Base-by-base conservation (phyloP, 37 sponge, comb jelly and placozoan species). In the Chondrilla cf. caribensis region DNA sequence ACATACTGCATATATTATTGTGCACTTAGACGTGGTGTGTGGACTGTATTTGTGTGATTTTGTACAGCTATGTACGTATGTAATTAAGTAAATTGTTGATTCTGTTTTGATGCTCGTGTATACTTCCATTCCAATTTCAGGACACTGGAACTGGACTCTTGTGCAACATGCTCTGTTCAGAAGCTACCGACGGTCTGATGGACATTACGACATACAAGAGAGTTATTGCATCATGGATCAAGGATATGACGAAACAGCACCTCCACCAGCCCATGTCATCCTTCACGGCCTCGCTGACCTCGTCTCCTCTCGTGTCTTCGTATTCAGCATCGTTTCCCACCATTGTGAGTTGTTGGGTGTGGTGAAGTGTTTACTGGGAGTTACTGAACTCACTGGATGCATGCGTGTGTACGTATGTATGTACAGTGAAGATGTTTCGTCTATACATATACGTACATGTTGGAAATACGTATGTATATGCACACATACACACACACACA, bases 61-160 rank as follows among this genome's bases (percentile, higher is more conserved):
- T n/a, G n/a, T n/a, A n/a, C n/a, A n/a, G n/a, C n/a, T n/a, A n/a
- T n/a, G n/a, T n/a, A n/a, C n/a, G n/a, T n/a, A n/a, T n/a, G n/a
- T n/a, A n/a, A n/a, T n/a, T n/a, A n/a, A n/a, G n/a, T n/a, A n/a
- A n/a, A n/a, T n/a, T n/a, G n/a, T n/a, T n/a, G n/a, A n/a, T n/a
- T n/a, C n/a, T n/a, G n/a, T n/a, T n/a, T n/a, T n/a, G n/a, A n/a
- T n/a, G n/a, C n/a, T n/a, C n/a, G n/a, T 40, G 2, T 3, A 2
- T 40, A n/a, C 36, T 40, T 40, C 44, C 42, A 73, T 18, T 73
- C 2, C 44, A 7, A 22, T 73, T 43, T 73, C 25, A 73, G 76
- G 76, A 73, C 8, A 39, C 44, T 38, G 76, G 76, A 73, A 73
- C 36, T 37, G 76, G 43, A 43, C 43, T 73, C n/a, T 22, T 73